These are phyloP conservation scores for Tiliacea aurago DNA, from an alignment of 2,888 invertebrate genomes.

Conservation along the genomic window DNA sequence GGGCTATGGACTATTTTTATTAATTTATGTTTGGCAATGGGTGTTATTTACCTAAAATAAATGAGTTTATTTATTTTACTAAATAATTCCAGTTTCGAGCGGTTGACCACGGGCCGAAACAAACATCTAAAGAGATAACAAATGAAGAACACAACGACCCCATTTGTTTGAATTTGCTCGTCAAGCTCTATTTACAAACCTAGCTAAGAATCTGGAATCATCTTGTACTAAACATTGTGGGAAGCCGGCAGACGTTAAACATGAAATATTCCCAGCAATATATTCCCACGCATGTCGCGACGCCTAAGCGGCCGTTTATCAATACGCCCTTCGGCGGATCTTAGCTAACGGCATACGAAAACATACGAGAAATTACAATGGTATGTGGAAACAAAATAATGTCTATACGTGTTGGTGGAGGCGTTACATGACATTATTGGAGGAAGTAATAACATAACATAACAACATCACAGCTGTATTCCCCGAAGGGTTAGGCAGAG, in stretches of 20 bases:
- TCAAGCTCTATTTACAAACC: conserved; percentile 37
- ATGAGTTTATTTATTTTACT: no score
- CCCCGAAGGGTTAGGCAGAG: no score
- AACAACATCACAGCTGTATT: no score
- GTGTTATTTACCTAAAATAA: no score
- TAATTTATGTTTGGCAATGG: no score
- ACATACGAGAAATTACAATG: conserved; percentile 75
- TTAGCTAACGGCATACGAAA: conserved; percentile 72
- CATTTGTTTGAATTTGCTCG: conserved; percentile 51
- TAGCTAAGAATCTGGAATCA: conserved; percentile 64
- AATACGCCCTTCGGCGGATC: conserved; percentile 83
- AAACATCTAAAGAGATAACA: neutral
- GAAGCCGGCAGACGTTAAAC: conserved; percentile 74
- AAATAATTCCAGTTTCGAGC: neutral
- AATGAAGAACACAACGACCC: conserved; percentile 20
- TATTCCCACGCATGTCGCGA: conserved; percentile 84
- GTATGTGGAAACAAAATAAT: conserved; percentile 57
- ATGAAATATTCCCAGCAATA: conserved; percentile 82
- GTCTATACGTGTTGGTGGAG: conserved; percentile 1
- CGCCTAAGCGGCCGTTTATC: conserved; percentile 84
- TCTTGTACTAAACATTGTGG: conserved; percentile 61
- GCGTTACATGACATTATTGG: neutral
- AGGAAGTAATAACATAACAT: neutral
- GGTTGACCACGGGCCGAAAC: neutral
- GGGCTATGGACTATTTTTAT: no score